phyloP scores from a whole-genome alignment of 2,888 invertebrate species.

The Stramonita haemastoma region DNA sequence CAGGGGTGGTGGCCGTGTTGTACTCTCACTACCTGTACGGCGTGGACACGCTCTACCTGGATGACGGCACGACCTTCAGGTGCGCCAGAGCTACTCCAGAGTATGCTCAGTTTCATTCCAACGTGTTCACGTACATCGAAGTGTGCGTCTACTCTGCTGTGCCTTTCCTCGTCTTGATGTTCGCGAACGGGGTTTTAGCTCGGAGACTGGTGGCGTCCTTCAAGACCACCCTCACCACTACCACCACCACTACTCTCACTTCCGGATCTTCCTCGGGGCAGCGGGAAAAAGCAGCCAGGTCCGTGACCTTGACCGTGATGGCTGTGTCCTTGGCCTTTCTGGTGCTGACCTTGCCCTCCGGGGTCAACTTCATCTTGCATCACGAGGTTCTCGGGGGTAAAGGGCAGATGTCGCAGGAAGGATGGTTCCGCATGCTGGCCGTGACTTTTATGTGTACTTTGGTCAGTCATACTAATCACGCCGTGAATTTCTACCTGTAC shows the following conservation, averaged over 20 bases:
- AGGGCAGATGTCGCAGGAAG: background rate
- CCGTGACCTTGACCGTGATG: background rate
- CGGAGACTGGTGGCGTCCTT: background rate
- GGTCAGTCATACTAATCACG: background rate
- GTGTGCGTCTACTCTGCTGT: background rate
- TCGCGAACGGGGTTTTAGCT: background rate
- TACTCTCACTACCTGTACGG: conserved; percentile 4
- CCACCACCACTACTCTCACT: background rate
- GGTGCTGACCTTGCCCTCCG: background rate
- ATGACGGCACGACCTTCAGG: background rate
- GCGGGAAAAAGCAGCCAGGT: background rate
- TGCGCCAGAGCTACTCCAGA: background rate
- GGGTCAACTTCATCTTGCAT: background rate
- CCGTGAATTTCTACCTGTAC: conserved; percentile 11
- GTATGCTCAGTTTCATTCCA: background rate
- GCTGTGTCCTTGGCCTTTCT: background rate
- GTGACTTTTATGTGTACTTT: too few relatives aligned
- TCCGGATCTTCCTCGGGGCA: background rate
- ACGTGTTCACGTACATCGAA: background rate
- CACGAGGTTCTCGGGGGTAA: background rate
- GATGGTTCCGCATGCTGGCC: background rate
- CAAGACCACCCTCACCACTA: background rate
- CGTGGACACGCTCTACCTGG: background rate
- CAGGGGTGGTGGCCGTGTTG: background rate
- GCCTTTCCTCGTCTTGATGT: background rate